Percentiles rank a stretch among this genome's conserved stretches.
phyloP scores from a whole-genome alignment of 2,888 invertebrate genomes.

The Erpobdella octoculata region DNA sequence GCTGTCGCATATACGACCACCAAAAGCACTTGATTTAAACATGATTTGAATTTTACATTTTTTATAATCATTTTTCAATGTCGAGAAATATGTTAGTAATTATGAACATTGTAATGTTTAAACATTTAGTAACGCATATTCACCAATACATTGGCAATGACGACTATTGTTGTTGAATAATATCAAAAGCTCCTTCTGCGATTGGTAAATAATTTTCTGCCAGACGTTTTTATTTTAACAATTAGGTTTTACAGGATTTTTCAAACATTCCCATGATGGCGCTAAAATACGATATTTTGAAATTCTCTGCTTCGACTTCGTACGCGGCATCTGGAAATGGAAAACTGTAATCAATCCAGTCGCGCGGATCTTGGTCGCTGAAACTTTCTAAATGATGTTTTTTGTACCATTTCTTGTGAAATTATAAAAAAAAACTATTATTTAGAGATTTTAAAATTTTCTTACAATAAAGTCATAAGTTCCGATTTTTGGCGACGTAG shows the following conservation, averaged over 20 bases:
- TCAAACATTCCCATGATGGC: constrained; percentile 7
- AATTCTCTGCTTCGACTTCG: background rate
- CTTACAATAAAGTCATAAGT: background rate
- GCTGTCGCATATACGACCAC: no score
- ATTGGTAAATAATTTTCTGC: background rate
- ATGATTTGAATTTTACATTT: no score
- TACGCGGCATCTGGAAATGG: background rate
- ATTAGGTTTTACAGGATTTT: no score
- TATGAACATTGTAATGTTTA: no score
- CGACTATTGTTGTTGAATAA: no score
- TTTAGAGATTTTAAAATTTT: background rate
- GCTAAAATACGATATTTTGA: background rate
- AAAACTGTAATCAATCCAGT: constrained; percentile 15
- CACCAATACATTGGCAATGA: no score
- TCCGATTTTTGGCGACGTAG: no score
- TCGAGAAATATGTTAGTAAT: no score
- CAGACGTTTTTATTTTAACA: no score
- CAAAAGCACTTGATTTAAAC: no score
- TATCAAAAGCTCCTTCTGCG: background rate
- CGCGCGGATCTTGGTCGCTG: constrained; percentile 23
- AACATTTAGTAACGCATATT: no score
- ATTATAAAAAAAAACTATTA: background rate
- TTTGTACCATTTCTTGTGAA: constrained; percentile 20
- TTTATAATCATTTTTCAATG: no score
- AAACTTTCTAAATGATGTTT: constrained; percentile 19